Percentiles rank a stretch among this genome's conserved stretches.
phyloP scores from a whole-genome alignment of 2,113 vertebrate genomes.

The Miniopterus natalensis region DNA sequence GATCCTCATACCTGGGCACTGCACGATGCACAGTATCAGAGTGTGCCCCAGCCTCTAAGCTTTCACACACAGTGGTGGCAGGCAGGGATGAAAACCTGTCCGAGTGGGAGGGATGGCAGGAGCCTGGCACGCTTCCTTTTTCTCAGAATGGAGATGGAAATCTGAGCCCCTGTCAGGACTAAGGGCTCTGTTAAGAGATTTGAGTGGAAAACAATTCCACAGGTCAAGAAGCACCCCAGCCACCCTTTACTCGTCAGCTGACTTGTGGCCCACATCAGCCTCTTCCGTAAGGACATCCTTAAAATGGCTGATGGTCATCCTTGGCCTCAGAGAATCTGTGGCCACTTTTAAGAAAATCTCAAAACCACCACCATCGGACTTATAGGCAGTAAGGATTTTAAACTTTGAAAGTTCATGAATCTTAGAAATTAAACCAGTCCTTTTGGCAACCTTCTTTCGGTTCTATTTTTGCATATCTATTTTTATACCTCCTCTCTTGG shows the following conservation, averaged over 20 bases:
- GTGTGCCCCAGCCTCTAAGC: neutral
- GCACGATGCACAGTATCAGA: neutral
- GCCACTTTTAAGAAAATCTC: slow-evolving; percentile 4
- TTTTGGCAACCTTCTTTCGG: neutral
- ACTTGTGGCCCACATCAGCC: neutral
- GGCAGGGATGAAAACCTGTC: neutral
- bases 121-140: neutral
- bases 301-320: neutral
- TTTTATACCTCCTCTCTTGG: slow-evolving; percentile 24
- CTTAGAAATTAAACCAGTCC: neutral
- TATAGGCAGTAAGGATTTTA: slow-evolving; percentile 25
- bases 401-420: slow-evolving; percentile 6
- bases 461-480: slow-evolving; percentile 46
- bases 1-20: neutral
- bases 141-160: neutral
- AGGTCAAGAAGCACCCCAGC: neutral
- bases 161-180: neutral
- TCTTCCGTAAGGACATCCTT: neutral
- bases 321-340: neutral
- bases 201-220: neutral
- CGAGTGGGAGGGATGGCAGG: neutral
- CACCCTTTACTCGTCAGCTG: neutral
- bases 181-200: neutral
- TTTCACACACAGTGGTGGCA: neutral
- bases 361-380: neutral